These are phyloP conservation scores for Platyscapa corneri DNA, from an alignment of 1,140 invertebrate genomes.

Conservation along the genomic window DNA sequence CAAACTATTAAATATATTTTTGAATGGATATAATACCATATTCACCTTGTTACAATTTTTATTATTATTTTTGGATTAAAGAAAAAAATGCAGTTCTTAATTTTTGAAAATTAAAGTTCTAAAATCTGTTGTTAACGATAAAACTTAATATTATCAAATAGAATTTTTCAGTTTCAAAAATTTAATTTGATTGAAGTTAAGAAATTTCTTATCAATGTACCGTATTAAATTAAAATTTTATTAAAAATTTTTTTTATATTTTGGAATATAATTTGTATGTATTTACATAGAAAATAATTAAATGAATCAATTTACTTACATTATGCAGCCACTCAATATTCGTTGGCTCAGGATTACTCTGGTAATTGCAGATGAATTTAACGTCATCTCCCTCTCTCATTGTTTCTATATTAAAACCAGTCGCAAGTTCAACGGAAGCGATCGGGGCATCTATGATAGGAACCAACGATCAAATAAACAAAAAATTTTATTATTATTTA, in stretches of 20 bases:
- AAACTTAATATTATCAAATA: no score
- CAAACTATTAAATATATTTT: no score
- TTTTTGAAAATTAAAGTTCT: no score
- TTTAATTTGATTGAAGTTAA: no score
- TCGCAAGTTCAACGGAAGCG: slow-evolving; percentile 65
- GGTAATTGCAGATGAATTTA: slow-evolving; percentile 75
- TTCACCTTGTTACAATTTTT: no score
- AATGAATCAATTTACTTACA: slow-evolving; percentile 70
- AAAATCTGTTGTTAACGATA: no score
- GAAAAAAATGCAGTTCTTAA: no score
- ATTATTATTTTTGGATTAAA: no score
- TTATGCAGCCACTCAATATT: slow-evolving; percentile 77
- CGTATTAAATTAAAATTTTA: background rate
- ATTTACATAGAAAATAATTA: background rate
- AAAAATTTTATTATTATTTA: slow-evolving; percentile 23
- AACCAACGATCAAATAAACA: background rate
- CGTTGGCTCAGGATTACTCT: slow-evolving; percentile 75
- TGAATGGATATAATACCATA: no score
- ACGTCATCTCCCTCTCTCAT: slow-evolving; percentile 77
- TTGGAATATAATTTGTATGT: background rate
- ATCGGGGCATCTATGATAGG: slow-evolving; percentile 67
- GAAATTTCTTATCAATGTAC: no score
- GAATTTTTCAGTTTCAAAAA: no score
- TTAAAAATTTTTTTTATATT: background rate
- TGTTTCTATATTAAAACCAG: slow-evolving; percentile 68